phyloP scores from a whole-genome alignment of 2,888 invertebrate genomes.

The Rhimphoctona megacephalus region DNA sequence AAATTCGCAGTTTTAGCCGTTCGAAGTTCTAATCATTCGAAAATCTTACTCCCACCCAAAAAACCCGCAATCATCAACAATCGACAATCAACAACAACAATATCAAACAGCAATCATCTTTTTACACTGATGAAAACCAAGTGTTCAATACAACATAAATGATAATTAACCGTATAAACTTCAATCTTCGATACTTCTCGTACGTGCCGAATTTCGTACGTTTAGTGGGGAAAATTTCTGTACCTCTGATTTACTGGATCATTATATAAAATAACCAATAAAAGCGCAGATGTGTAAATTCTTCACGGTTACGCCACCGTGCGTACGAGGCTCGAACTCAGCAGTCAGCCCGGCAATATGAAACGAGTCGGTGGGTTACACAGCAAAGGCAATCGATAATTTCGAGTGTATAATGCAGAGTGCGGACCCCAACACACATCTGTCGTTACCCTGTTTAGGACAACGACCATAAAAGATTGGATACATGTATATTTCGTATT shows the following conservation, averaged over 20 bases:
- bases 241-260: neutral
- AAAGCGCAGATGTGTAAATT: conserved; percentile 53
- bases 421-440: conserved; percentile 57
- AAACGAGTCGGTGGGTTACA: conserved; percentile 56
- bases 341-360: conserved; percentile 29
- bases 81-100: too few species aligned
- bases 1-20: too few species aligned
- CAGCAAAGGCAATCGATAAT: conserved; percentile 69
- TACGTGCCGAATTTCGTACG: neutral
- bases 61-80: too few species aligned
- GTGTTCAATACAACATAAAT: neutral
- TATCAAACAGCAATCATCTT: too few species aligned
- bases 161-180: neutral
- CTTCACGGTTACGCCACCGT: conserved; percentile 62
- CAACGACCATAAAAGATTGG: conserved; percentile 15
- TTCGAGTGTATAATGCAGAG: conserved; percentile 43
- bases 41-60: too few species aligned
- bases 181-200: neutral
- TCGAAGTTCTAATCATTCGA: too few species aligned
- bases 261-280: neutral
- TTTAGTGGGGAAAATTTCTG: neutral
- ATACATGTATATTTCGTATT: conserved; percentile 3
- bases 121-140: neutral
- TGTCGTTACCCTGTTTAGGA: conserved; percentile 61
- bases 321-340: conserved; percentile 50